Evolutionary conservation across 2,888 invertebrate genomes (phyloP), one percentile per base, ranked within the genome.

Genomic region (Crioceris asparagi): DNA sequence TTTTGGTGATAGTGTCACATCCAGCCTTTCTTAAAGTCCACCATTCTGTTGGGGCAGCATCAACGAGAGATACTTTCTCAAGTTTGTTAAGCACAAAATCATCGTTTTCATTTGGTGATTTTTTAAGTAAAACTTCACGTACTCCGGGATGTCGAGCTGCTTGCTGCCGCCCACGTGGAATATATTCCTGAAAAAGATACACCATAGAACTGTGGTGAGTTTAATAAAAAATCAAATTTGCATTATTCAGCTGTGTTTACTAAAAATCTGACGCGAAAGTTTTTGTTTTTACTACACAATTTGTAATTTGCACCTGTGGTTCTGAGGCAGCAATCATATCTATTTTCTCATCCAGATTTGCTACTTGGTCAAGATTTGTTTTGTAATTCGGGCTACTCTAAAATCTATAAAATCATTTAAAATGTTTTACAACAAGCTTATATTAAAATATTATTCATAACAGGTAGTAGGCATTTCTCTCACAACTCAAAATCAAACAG

Each of bases 321-420:
- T 86, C 85, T 68, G 84, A 83, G 70, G 86, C 86, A 74, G 86
- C 83, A 69, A 87, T 86, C 84, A 87, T 75, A 68, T 77, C 76
- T 67, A 71, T 77, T 71, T 75, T 75, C 66, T 80, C 85, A 83
- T 86, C 86, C 86, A 87, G 86, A 85, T 85, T 86, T 47, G 47
- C 40, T n/a, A n/a, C n/a, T n/a, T n/a, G n/a, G n/a, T n/a, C n/a
- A n/a, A n/a, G n/a, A n/a, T n/a, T n/a, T n/a, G n/a, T n/a, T n/a
- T n/a, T n/a, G n/a, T n/a, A n/a, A n/a, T n/a, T n/a, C n/a, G n/a
- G n/a, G n/a, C n/a, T n/a, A n/a, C n/a, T n/a, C n/a, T n/a, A n/a
- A n/a, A n/a, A n/a, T n/a, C n/a, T n/a, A n/a, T n/a, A n/a, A n/a
- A n/a, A n/a, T n/a, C n/a, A n/a, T n/a, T n/a, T n/a, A n/a, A n/a